phyloP scores from a whole-genome alignment of 1,140 invertebrate genomes.

The Drosophila ohnishii region DNA sequence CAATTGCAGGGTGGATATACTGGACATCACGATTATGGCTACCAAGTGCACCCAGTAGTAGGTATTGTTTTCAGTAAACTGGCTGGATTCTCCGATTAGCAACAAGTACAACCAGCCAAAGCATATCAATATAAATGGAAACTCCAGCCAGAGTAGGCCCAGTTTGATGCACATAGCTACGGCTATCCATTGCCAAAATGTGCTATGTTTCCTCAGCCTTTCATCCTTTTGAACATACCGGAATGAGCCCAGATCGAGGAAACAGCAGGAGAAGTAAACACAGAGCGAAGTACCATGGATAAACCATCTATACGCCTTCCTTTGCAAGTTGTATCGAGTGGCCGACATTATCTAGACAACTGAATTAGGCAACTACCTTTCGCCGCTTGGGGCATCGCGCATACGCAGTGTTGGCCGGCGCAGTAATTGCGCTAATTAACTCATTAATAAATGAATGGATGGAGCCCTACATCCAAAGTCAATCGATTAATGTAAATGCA shows the following conservation, averaged over 20 bases:
- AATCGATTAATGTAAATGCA: conserved; percentile 48
- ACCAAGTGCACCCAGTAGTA: conserved; percentile 17
- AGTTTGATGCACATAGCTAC: conserved; percentile 4
- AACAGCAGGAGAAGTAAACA: conserved; percentile 13
- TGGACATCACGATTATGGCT: not conserved
- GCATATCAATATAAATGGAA: not conserved
- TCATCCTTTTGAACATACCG: not conserved
- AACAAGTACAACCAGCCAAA: not conserved
- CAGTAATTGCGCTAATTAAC: conserved; percentile 38
- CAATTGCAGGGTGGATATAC: conserved; percentile 9
- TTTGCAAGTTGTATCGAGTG: not conserved
- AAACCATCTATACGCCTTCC: not conserved
- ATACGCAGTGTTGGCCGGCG: conserved; percentile 24
- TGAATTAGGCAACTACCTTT: not conserved
- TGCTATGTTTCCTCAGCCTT: conserved; percentile 3
- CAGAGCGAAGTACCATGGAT: not conserved
- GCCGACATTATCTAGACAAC: conserved; percentile 18
- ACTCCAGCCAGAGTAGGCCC: conserved; percentile 3
- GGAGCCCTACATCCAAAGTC: conserved; percentile 11
- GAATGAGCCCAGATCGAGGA: conserved; percentile 27
- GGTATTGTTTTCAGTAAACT: conserved; percentile 15
- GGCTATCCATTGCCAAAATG: conserved; percentile 19
- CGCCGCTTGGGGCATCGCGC: conserved; percentile 8
- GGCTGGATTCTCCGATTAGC: not conserved
- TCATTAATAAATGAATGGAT: conserved; percentile 37